Base-by-base conservation (phyloP, 2,888 invertebrate species). In the Oegoconia quadripuncta region DNA sequence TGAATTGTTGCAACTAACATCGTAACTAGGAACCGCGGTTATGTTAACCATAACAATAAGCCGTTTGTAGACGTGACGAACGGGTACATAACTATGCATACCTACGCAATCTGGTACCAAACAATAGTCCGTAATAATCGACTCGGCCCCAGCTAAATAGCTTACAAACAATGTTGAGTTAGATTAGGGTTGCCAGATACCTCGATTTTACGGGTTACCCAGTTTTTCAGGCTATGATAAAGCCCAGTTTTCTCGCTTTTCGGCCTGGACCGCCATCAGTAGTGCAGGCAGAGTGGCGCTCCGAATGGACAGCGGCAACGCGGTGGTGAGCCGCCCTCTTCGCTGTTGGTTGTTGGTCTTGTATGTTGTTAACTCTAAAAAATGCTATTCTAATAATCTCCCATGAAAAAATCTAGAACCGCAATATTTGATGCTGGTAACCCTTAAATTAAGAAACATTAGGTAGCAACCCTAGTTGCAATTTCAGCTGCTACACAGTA, bases 31-130 rank as follows among this genome's bases (percentile, higher is more conserved):
- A 71, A 68, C 74, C 68, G 59, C 70, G 70, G 70, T 72, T 73
- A 70, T 66, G 66, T 62, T 65, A 65, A 68, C 66, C 72, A 73
- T 73, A 77, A 79, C 75, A 76, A 72, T 72, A 59, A 56, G 58
- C 56, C 55, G 67, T 65, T 27, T 27, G 26, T 35, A 41, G 50
- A 55, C 54, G 52, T 54, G 58, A 58, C 60, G 59, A 46, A 49
- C 49, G 41, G 42, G 50, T 52, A 55, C 59, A 53, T 56, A 58
- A 37, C 48, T 59, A 52, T 56, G 27, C 18, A 33, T 23, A 58
- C 59, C 57, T 54, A 60, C 69, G 70, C 63, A 68, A 71, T 64
- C 60, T 56, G 52, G 55, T 55, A 47, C 59, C 58, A 67, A 72
- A 74, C 74, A 74, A 74, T 72, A 52, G 62, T 53, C 50, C 35